phyloP scores from a whole-genome alignment of 1,140 invertebrate species.

The Belonocnema kinseyi region DNA sequence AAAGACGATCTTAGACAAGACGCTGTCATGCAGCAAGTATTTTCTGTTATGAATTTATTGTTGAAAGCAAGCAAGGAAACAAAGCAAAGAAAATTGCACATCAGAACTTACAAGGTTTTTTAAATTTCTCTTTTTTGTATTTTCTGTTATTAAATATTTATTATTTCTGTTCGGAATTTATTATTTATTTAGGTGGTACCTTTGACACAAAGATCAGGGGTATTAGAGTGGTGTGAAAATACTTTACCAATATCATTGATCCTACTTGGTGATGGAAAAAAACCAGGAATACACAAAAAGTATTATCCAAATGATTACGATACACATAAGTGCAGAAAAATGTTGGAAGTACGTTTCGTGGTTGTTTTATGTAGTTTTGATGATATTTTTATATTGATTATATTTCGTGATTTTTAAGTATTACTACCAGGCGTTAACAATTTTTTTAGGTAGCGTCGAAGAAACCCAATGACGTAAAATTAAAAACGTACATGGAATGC shows the following conservation, averaged over 20 bases:
- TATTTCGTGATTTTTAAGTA: neutral
- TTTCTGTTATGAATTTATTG: slow-evolving; percentile 87
- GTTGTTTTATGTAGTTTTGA: slow-evolving; percentile 4
- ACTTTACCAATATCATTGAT: slow-evolving; percentile 87
- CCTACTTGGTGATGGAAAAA: slow-evolving; percentile 76
- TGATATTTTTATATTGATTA: slow-evolving; percentile 10
- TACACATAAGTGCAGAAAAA: slow-evolving; percentile 75
- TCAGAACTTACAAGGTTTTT: slow-evolving; percentile 91
- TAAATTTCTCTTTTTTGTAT: neutral
- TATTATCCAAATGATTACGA: slow-evolving; percentile 85
- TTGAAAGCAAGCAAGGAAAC: slow-evolving; percentile 84
- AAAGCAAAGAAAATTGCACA: slow-evolving; percentile 82
- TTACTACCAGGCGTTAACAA: neutral
- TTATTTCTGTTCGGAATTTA: neutral
- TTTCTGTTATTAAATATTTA: neutral
- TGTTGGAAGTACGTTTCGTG: slow-evolving; percentile 68
- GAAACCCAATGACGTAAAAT: slow-evolving; percentile 58
- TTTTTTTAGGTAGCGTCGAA: slow-evolving; percentile 37
- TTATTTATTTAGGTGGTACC: slow-evolving; percentile 78
- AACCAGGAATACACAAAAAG: slow-evolving; percentile 82
- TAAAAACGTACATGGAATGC: slow-evolving; percentile 82
- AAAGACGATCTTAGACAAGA: slow-evolving; percentile 96
- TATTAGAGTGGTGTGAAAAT: slow-evolving; percentile 95
- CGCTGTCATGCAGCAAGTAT: slow-evolving; percentile 98
- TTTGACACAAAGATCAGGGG: slow-evolving; percentile 88